phyloP scores from a whole-genome alignment of 1,140 invertebrate species.

The Pissodes strobi region DNA sequence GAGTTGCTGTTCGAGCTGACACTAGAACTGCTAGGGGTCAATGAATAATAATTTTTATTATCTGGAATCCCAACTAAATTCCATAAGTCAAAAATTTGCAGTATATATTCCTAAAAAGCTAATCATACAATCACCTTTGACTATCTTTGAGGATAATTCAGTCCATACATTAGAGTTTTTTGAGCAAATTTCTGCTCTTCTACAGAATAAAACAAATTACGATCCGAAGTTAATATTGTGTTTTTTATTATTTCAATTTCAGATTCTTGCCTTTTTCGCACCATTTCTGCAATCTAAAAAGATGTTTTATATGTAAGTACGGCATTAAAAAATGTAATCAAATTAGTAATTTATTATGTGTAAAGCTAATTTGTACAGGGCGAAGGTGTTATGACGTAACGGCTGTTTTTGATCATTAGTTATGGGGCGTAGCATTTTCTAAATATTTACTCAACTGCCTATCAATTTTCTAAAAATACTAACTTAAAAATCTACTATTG shows the following conservation, averaged over 20 bases:
- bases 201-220: neutral
- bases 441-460: no score
- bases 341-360: neutral
- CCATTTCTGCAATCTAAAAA: conserved; percentile 2
- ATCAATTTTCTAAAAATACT: no score
- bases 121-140: conserved; percentile 4
- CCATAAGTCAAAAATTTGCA: conserved; percentile 6
- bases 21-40: neutral
- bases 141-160: conserved; percentile 3
- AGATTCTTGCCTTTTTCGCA: conserved; percentile 11
- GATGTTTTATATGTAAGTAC: conserved; percentile 3
- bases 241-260: conserved; percentile 12
- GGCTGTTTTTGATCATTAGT: no score
- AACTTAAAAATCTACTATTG: no score
- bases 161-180: conserved; percentile 15
- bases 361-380: neutral
- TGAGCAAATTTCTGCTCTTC: conserved; percentile 4
- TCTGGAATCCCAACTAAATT: conserved; percentile 7
- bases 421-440: no score
- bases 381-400: no score
- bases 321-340: neutral
- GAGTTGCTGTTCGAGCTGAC: neutral
- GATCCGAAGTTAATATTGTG: conserved; percentile 2
- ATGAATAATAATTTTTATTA: neutral
- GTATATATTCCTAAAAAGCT: conserved; percentile 11